Base-by-base conservation (phyloP, 2,113 vertebrate genomes). In the Gobiocypris rarus region DNA sequence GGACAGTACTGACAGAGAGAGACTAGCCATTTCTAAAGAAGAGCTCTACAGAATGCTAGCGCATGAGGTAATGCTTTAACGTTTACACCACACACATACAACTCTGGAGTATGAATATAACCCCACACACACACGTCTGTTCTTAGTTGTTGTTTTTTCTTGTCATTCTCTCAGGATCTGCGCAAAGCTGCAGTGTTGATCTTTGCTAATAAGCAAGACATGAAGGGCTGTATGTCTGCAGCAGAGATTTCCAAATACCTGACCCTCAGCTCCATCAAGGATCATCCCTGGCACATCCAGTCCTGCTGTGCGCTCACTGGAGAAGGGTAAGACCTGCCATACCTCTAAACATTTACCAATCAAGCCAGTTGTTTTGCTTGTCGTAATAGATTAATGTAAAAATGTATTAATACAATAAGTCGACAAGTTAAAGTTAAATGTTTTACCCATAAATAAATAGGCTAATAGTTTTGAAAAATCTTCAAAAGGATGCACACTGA, bases 201-300 rank as follows among this genome's bases (percentile, higher is more conserved):
- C 88, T 99, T 99, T 92, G 98, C 97, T 83, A 99, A 99, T 94
- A 99, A 99, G 88, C 98, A 99, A 88, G 98, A 99, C 85, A 97
- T 99, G 88, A 98, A 99, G 90, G 97, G 96, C 83, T 98, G 97
- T 89, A 97, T 99, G 98, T 95, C 96, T 24, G 96, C 98, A 88
- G 96, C 97, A 26, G 98, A 99, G 92, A 99, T 99, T 90, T 99
- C 98, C 24, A 97, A 98, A 93, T 98, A 96, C 91, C 94, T 99
- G 85, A 97, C 98, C 84, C 94, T 99, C 45, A 99, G 97, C 63
- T 97, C 97, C 0, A 94, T 99, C 86, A 99, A 99, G 93, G 97
- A 99, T 93, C 98, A 99, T 92, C 98, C 97, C 87, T 99, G 98
- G 97, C 97, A 99, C 91, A 98, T 99, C 81, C 98, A 99, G 91